Conservation (phyloP, 2,797 vertebrate species). For the Sebastes vulpes region DNA sequence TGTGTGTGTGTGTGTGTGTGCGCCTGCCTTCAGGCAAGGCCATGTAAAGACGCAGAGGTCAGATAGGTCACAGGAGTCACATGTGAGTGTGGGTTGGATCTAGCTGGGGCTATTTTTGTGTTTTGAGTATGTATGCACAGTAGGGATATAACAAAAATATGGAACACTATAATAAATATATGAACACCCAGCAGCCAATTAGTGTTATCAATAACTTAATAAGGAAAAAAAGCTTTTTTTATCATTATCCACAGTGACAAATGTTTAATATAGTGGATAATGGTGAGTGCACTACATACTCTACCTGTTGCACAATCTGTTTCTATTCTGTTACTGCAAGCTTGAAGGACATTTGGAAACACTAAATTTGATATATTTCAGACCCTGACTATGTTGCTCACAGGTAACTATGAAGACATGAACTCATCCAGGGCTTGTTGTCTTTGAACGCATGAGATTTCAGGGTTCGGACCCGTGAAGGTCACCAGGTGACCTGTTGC, state of each 20-base stretch:
- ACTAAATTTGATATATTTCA: neutral
- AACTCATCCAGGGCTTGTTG: neutral
- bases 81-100: neutral
- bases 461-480: neutral
- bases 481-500: constrained; percentile 22
- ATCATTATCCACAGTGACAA: neutral
- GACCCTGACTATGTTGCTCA: neutral
- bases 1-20: neutral
- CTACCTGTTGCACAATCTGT: neutral
- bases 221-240: neutral
- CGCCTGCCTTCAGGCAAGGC: neutral
- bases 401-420: neutral
- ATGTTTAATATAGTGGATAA: neutral
- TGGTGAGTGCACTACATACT: neutral
- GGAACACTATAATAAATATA: neutral
- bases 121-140: too few relatives aligned
- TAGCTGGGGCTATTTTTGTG: neutral
- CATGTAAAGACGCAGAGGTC: neutral
- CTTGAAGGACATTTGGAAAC: neutral
- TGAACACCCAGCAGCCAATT: neutral
- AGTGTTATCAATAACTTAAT: neutral
- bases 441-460: neutral
- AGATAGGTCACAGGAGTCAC: neutral
- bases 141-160: neutral
- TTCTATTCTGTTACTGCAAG: neutral